These are phyloP conservation scores for Pseudochaenichthys georgianus DNA, from an alignment of 2,797 vertebrate genomes.

Conservation along the genomic window DNA sequence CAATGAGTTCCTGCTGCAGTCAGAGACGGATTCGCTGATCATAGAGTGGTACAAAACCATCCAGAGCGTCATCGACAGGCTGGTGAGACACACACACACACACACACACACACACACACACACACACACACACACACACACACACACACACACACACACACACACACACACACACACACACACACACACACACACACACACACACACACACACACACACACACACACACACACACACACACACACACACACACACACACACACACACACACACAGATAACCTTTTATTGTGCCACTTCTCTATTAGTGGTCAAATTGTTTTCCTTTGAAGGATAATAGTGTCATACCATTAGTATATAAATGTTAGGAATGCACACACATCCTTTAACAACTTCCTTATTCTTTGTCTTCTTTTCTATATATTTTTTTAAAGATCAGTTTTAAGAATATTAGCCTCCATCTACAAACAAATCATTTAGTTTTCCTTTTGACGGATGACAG, in stretches of 20 bases:
- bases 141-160: neutral
- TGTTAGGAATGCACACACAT: neutral
- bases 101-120: no score
- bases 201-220: constrained; percentile 36
- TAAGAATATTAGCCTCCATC: neutral
- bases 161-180: constrained; percentile 36
- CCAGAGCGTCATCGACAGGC: constrained; percentile 87
- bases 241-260: no score
- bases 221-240: constrained; percentile 32
- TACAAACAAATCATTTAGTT: neutral
- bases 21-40: constrained; percentile 89
- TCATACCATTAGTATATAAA: neutral
- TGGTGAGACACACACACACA: constrained; percentile 83
- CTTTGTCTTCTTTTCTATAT: constrained; percentile 5
- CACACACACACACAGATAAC: neutral
- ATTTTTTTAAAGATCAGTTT: neutral
- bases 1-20: constrained; percentile 94
- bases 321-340: neutral
- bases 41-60: constrained; percentile 92
- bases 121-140: no score
- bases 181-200: constrained; percentile 31
- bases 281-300: constrained; percentile 8
- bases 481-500: neutral
- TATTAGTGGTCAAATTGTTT: constrained; percentile 5
- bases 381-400: neutral